Evolutionary conservation across 2,797 vertebrate species (phyloP).

Genomic region (Discoglossus pictus): DNA sequence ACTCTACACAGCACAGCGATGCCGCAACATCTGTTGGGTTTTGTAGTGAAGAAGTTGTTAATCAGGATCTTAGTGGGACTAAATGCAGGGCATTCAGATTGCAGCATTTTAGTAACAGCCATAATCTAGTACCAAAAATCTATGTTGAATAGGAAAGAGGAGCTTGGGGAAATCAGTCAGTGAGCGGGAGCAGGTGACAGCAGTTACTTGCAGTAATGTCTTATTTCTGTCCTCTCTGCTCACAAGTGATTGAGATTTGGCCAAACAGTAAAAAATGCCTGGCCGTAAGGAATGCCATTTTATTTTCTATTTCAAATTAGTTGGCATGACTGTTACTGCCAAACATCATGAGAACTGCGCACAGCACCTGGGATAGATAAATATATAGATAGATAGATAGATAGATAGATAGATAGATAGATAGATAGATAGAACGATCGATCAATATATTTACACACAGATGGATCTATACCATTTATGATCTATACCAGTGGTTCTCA

Average conservation of each 20-base stretch:
- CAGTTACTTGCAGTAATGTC: slow-evolving; percentile 40
- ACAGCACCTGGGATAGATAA: too few relatives aligned
- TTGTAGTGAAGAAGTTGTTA: slow-evolving; percentile 36
- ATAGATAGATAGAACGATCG: too few relatives aligned
- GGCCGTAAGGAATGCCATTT: slow-evolving; percentile 10
- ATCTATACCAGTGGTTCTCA: too few relatives aligned
- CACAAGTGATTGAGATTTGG: slow-evolving; percentile 33
- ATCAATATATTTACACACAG: too few relatives aligned
- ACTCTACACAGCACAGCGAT: slow-evolving; percentile 12
- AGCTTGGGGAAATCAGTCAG: slow-evolving; percentile 43
- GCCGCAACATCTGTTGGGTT: slow-evolving; percentile 28
- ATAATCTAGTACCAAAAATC: slow-evolving; percentile 45
- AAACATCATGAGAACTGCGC: too few relatives aligned
- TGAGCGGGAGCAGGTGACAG: slow-evolving; percentile 32
- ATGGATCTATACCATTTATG: too few relatives aligned
- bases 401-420: too few relatives aligned
- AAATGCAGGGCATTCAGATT: slow-evolving; percentile 36
- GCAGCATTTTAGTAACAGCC: slow-evolving; percentile 40
- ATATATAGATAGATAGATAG: too few relatives aligned
- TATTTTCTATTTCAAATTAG: slow-evolving; percentile 11
- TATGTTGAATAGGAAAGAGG: slow-evolving; percentile 25
- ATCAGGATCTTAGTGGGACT: slow-evolving; percentile 45
- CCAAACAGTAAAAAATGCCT: slow-evolving; percentile 24
- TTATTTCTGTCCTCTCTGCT: slow-evolving; percentile 35
- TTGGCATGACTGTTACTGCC: too few relatives aligned